Base-by-base conservation (phyloP, 2,113 vertebrate species). In the Coreoperca whiteheadi region DNA sequence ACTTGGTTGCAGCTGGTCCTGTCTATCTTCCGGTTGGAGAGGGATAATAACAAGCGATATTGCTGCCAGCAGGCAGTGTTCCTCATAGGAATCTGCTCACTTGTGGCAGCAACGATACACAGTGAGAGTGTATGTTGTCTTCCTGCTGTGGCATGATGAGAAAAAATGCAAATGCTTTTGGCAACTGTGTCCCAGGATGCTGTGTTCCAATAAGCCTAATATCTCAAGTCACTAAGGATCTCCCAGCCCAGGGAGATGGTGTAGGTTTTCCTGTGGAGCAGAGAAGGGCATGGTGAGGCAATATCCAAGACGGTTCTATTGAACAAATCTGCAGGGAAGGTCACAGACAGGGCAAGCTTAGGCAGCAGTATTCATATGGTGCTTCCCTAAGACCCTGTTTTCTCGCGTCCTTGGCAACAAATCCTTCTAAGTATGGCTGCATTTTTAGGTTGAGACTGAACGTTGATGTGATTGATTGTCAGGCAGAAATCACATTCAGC, bases 381-480 rank as follows among this genome's bases (percentile, higher is more conserved):
- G 28, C 75, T 74, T 77, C 56, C 65, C 30, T 50, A 66, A 77
- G 72, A 63, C 65, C 50, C 78, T 71, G 53, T 77, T 73, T 81
- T 73, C 68, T 37, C 53, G 25, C 18, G 51, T 57, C 61, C 63
- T 48, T 32, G 16, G 61, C 68, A 83, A 61, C 74, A 87, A 77
- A 84, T 77, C 57, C 59, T 60, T 63, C 39, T 48, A 53, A 65
- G 9, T 67, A 64, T 4, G 7, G 54, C 60, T 65, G 60, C 30
- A 57, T 68, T 73, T 61, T 75, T 57, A 51, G 69, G 21, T n/a
- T 59, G 53, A 63, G 60, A 71, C 60, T 73, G 48, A 88, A 71
- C 76, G 43, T 43, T 43, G 50, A 72, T 72, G 77, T 89, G 88
- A 90, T 91, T 91, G 92, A 91, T 88, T 90, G 91, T 93, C 87